Conservation (phyloP, 30 jellyfish, hydroid and myxozoan genomes). For the Aurelia sp. region DNA sequence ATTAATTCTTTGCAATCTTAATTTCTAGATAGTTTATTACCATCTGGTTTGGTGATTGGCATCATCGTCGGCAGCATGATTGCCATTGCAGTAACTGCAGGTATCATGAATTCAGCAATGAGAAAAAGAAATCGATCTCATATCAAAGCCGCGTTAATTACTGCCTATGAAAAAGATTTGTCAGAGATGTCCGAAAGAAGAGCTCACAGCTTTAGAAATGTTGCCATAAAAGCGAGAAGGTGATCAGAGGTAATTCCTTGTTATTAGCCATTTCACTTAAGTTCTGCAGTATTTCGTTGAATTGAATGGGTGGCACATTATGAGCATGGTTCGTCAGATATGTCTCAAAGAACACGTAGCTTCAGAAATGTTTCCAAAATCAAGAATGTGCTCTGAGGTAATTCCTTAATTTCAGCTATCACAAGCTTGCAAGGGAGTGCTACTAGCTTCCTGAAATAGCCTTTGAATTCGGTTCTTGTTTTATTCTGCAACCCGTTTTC, state of each 20-base stretch:
- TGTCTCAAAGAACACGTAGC: no score
- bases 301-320: no score
- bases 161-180: constrained; percentile 73
- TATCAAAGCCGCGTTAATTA: constrained; percentile 54
- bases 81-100: constrained; percentile 68
- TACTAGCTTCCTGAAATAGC: no score
- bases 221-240: neutral
- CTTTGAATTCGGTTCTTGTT: no score
- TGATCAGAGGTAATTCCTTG: neutral
- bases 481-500: no score
- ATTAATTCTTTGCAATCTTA: neutral
- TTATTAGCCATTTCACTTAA: neutral
- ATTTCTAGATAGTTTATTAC: constrained; percentile 60
- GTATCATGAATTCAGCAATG: constrained; percentile 64
- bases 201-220: neutral
- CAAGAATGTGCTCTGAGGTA: no score
- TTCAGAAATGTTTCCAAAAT: no score
- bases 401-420: no score
- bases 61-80: constrained; percentile 82
- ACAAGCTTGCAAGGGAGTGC: no score
- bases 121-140: constrained; percentile 72
- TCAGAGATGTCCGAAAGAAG: neutral
- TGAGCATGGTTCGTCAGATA: no score
- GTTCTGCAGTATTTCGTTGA: neutral
- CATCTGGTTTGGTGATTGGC: constrained; percentile 74